Evolutionary conservation across 2,113 vertebrate genomes (phyloP), one percentile per base, ranked within the genome.

Genomic region (Crotalus viridis): DNA sequence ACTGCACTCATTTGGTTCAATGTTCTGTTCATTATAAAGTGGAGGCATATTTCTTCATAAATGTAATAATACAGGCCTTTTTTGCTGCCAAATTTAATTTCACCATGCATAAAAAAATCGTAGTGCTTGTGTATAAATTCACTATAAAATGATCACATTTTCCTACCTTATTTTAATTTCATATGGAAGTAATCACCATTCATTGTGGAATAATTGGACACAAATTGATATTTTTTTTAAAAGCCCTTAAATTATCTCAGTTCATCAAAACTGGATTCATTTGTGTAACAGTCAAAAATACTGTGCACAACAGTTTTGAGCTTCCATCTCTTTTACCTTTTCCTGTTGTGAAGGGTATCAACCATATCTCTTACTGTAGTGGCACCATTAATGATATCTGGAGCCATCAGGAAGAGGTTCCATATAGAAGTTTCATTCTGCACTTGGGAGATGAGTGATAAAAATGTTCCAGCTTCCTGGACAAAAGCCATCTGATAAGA

Each of bases 351-450:
- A 95, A 98, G 96, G 51, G 97, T 94, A 89, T 94, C 92, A 89
- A 94, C 92, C 15, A 97, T 57, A 28, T 95, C 95, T 89, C 33
- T 93, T 61, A 97, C 85, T 0, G 94, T 93, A 1, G 89, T 87
- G 46, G 91, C 94, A 92, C 96, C 96, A 93, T 96, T 96, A 88
- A 97, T 94, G n/a, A 97, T 91, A 12, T 97, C 95, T 85, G 98
- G 97, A 74, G 97, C 93, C 94, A 96, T 96, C 8, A 98, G 94
- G 48, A 98, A 97, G 51, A 98, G 93, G 43, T 97, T 97, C 98
- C 98, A 98, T 57, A 98, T 28, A n/a, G 95, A 95, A 4, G 93
- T 95, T 89, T 97, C 97, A 43, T 97, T 97, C 94, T 98, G 98
- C 74, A 98, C 94, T 95, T 95, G 94, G n/a, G 98, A 97, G 94